Conservation (phyloP, 92 coral and sea anemone genomes). For the Zoanthus sansibaricus region DNA sequence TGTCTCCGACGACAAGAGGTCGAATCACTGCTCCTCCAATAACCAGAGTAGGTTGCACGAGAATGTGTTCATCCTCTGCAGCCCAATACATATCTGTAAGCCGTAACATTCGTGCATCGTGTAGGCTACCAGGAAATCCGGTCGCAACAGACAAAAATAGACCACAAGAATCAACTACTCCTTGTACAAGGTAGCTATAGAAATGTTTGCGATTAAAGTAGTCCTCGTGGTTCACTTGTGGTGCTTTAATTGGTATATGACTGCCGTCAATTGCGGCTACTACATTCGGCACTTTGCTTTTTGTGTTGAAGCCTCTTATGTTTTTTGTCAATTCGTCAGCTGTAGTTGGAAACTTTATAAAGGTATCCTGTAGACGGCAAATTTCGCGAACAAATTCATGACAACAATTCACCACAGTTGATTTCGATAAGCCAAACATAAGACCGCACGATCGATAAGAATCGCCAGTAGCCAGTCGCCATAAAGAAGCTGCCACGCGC, state of each 20-base stretch:
- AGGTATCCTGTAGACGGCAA: slow-evolving; percentile 54
- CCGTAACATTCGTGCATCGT: slow-evolving; percentile 45
- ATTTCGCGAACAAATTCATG: no score
- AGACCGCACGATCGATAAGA: slow-evolving; percentile 17
- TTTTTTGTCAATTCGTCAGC: slow-evolving; percentile 45
- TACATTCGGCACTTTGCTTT: no score
- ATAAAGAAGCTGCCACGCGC: slow-evolving; percentile 10
- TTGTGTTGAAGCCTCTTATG: slow-evolving; percentile 17
- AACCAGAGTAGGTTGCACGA: slow-evolving; percentile 32
- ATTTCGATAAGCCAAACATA: slow-evolving; percentile 31
- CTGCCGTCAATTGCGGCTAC: slow-evolving; percentile 56
- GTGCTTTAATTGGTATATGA: slow-evolving; percentile 53
- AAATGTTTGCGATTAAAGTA: slow-evolving; percentile 56
- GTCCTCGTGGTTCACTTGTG: no score
- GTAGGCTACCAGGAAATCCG: slow-evolving; percentile 54
- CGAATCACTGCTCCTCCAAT: slow-evolving; percentile 41
- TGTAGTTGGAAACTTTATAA: slow-evolving; percentile 56
- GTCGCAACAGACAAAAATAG: no score
- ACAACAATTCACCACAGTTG: slow-evolving; percentile 44
- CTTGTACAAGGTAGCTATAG: slow-evolving; percentile 38
- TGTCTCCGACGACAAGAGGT: slow-evolving; percentile 48
- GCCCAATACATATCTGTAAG: slow-evolving; percentile 48
- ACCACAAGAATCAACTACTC: slow-evolving; percentile 45
- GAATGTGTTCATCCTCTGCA: slow-evolving; percentile 4
- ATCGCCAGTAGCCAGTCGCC: slow-evolving; percentile 19